phyloP scores from a whole-genome alignment of 2,888 invertebrate species.

The Euplexia lucipara region DNA sequence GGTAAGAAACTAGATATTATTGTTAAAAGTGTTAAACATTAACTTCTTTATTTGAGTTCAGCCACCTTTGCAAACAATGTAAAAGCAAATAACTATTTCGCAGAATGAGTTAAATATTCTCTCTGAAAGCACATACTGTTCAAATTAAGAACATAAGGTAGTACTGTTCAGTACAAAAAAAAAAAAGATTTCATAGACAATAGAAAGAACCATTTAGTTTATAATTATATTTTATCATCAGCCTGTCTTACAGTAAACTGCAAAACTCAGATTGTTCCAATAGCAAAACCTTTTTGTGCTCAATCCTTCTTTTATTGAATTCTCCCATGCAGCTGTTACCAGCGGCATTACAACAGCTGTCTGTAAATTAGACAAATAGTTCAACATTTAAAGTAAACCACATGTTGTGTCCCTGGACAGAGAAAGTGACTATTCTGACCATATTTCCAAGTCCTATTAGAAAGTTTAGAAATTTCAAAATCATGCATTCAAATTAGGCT shows the following conservation, averaged over 20 bases:
- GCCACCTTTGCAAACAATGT: not conserved
- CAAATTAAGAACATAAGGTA: not conserved
- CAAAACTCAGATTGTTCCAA: too few species aligned
- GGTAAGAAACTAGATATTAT: not conserved
- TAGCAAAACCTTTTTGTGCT: not conserved
- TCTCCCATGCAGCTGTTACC: not conserved
- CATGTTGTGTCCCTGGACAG: not conserved
- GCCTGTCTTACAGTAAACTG: not conserved
- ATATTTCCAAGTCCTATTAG: not conserved
- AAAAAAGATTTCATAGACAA: too few species aligned
- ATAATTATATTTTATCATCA: not conserved
- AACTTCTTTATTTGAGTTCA: constrained; percentile 19
- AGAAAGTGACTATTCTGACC: not conserved
- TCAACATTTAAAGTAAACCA: not conserved
- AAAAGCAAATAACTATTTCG: not conserved
- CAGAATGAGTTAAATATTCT: not conserved
- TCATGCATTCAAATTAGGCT: too few species aligned
- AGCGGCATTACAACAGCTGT: not conserved
- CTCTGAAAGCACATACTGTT: not conserved
- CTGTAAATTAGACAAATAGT: not conserved
- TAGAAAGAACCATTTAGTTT: too few species aligned
- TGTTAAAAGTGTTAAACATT: constrained; percentile 4
- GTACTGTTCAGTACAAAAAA: too few species aligned
- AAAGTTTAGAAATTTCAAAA: too few species aligned
- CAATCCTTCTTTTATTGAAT: not conserved